Percentiles rank a stretch among this genome's conserved stretches.
Evolutionary conservation across 2,888 invertebrate genomes (phyloP).

Genomic region (Pelosia muscerda): DNA sequence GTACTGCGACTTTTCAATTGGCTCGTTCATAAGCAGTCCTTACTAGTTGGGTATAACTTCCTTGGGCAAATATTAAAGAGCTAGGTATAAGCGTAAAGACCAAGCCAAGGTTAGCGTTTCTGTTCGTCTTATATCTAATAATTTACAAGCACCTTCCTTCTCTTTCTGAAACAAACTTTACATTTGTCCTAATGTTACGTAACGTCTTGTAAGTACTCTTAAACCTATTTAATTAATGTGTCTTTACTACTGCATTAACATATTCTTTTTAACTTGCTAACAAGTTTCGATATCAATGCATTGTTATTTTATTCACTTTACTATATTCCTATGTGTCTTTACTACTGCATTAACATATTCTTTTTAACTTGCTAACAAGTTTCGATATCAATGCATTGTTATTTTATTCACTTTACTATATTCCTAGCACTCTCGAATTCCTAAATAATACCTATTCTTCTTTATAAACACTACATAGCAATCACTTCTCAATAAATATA

Average conservation of each 20-base stretch:
- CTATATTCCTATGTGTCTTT: neutral
- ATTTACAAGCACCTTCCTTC: neutral
- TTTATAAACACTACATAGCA: neutral
- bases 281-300: neutral
- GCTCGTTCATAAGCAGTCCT: neutral
- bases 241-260: neutral
- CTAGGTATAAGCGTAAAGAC: neutral
- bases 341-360: neutral
- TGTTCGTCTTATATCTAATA: neutral
- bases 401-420: neutral
- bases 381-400: neutral
- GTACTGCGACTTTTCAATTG: neutral
- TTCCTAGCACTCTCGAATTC: neutral
- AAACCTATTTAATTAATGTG: neutral
- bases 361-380: neutral
- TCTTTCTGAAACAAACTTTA: neutral
- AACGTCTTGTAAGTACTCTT: neutral
- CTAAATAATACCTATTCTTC: slow-evolving; percentile 3
- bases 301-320: neutral
- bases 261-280: neutral
- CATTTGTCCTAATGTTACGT: neutral
- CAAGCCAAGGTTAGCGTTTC: neutral
- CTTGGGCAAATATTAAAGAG: neutral
- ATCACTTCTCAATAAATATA: slow-evolving; percentile 4
- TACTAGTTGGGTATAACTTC: neutral